phyloP scores from a whole-genome alignment of 2,797 vertebrate genomes.

The Cheirogaleus major region DNA sequence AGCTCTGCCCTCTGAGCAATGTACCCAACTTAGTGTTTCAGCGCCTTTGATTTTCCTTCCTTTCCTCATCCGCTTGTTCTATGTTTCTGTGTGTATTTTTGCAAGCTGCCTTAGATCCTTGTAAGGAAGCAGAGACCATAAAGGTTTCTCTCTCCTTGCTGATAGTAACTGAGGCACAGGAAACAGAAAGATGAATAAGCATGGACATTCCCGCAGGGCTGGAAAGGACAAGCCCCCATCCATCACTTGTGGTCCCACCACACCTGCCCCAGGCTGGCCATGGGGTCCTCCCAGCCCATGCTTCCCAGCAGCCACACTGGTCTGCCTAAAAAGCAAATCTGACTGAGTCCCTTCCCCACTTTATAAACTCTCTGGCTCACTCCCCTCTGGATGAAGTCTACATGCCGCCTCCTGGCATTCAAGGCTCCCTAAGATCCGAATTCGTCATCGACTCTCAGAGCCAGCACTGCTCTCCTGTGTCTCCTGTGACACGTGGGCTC shows the following conservation, averaged over 20 bases:
- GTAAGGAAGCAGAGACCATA: not conserved
- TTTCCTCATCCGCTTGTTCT: not conserved
- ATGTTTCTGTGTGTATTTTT: not conserved
- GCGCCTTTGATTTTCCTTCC: not conserved
- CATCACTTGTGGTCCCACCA: not conserved
- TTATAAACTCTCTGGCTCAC: not conserved
- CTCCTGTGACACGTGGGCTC: not conserved
- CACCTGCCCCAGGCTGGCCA: not conserved
- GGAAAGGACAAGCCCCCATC: not conserved
- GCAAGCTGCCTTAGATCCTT: not conserved
- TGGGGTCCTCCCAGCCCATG: accelerated
- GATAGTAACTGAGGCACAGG: not conserved
- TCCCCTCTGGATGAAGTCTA: not conserved
- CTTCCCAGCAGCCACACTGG: not conserved
- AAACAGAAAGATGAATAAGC: not conserved
- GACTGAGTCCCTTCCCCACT: not conserved
- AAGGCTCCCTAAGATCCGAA: not conserved
- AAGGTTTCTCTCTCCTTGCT: not conserved
- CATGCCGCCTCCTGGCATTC: not conserved
- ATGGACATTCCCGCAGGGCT: not conserved
- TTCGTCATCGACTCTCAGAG: not conserved
- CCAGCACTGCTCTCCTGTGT: not conserved
- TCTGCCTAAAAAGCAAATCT: not conserved
- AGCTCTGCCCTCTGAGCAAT: not conserved
- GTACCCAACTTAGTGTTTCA: accelerated